Evolutionary conservation across 1,140 invertebrate species (phyloP).

Genomic region (Dreissena rostriformis): DNA sequence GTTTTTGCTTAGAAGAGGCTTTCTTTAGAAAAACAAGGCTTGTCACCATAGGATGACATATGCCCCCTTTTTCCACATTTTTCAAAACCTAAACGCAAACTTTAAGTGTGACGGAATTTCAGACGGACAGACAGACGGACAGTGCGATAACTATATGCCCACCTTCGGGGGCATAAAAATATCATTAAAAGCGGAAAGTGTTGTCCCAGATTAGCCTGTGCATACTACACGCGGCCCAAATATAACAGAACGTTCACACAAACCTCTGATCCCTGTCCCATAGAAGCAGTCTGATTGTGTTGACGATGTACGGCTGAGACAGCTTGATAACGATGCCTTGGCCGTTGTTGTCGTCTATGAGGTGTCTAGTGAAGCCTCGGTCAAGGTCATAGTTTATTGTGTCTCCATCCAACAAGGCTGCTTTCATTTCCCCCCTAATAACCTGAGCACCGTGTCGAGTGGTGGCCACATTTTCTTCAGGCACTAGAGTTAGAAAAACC

Average conservation of each 20-base stretch:
- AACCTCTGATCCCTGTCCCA: slow-evolving; percentile 96
- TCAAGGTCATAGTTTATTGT: slow-evolving; percentile 94
- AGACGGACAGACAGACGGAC: too few species aligned
- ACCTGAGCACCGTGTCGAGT: slow-evolving; percentile 87
- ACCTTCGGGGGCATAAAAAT: too few species aligned
- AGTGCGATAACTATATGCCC: too few species aligned
- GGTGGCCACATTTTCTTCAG: slow-evolving; percentile 95
- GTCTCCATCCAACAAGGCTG: slow-evolving; percentile 94
- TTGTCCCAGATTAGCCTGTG: too few species aligned
- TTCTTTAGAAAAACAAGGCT: too few species aligned
- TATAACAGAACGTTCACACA: background rate
- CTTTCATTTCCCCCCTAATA: slow-evolving; percentile 88
- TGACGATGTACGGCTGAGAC: slow-evolving; percentile 94
- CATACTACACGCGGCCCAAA: too few species aligned
- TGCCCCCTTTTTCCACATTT: too few species aligned
- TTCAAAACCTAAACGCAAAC: too few species aligned
- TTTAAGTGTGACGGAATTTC: too few species aligned
- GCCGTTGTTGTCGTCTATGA: slow-evolving; percentile 90
- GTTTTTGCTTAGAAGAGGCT: too few species aligned
- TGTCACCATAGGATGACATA: too few species aligned
- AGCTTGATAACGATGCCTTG: slow-evolving; percentile 91
- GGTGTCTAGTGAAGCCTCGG: slow-evolving; percentile 94
- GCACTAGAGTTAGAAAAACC: slow-evolving; percentile 83
- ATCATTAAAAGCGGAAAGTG: too few species aligned
- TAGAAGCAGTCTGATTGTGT: slow-evolving; percentile 94